Evolutionary conservation across 2,888 invertebrate genomes (phyloP), one percentile per base, ranked within the genome.

Genomic region (Fragum whitleyi): DNA sequence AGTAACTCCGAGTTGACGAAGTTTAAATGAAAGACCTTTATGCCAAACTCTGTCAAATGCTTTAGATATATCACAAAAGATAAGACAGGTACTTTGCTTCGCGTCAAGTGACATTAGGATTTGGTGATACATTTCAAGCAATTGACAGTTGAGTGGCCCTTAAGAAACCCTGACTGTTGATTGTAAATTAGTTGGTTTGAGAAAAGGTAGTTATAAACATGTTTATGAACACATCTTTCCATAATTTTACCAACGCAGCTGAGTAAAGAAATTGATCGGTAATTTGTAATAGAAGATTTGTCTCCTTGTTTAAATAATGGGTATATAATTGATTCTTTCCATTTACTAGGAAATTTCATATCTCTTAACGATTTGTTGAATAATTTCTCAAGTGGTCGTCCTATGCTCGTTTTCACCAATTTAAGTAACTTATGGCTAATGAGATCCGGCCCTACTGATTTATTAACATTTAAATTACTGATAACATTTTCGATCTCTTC

Each of bases 31-130:
- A 14, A 81, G 59, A 3, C 77, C 77, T 47, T 29, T 57, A 61
- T 81, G 74, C 80, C 82, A 82, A 9, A 85, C 78, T 19, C 80
- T 32, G 62, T 83, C 86, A 69, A 83, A 83, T 0, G 81, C 81
- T 69, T 81, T 83, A 16, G 76, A 74, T 32, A 79, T 69, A 61
- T 81, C 76, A 80, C 72, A 80, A 53, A 80, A 85, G 29, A 83
- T 74, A 19, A 80, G 36, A 83, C 76, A 23, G 77, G 57, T 36
- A 28, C 53, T 21, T 57, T n/a, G 29, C 29, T 57, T 70, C 9
- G 55, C 21, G n/a, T 70, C 53, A 69, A 78, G 61, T 1, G 76
- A 36, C 42, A 62, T 23, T 55, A 70, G 71, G 5, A 80, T 78
- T 28, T 76, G 69, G 21, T 85, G 51, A 67, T 80, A 80, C 0